Percentiles rank a stretch among this genome's conserved stretches.
Conservation (phyloP, 2,888 invertebrate genomes). For the Eilema sororculum region DNA sequence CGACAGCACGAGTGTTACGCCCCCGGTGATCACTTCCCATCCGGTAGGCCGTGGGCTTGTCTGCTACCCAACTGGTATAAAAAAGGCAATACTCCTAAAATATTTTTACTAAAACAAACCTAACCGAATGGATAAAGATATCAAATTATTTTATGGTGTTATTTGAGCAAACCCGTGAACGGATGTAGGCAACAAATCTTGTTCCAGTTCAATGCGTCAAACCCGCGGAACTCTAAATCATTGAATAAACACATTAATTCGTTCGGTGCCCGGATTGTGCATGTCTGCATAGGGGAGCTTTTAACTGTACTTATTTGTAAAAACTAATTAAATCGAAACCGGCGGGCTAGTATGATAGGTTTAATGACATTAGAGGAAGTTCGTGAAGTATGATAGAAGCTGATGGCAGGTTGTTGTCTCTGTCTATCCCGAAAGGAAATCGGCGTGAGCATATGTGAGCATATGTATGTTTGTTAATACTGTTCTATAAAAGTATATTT, state of each 20-base stretch:
- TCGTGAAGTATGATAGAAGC: no score
- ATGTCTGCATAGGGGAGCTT: conserved; percentile 29
- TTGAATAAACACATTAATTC: conserved; percentile 19
- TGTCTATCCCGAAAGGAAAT: no score
- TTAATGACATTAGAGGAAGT: no score
- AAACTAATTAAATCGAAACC: background rate
- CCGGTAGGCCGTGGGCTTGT: no score
- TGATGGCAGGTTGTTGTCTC: no score
- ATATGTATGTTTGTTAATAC: no score
- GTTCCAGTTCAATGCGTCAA: conserved; percentile 26
- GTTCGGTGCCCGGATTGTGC: conserved; percentile 31
- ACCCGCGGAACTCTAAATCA: conserved; percentile 24
- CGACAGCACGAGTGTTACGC: no score
- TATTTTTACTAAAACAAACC: background rate
- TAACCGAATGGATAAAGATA: background rate
- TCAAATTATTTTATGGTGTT: background rate
- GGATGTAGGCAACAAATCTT: conserved; percentile 15
- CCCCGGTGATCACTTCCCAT: no score
- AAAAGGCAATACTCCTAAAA: no score
- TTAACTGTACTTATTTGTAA: background rate
- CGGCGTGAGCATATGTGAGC: no score
- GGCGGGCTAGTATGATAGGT: background rate
- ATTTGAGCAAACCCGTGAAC: background rate
- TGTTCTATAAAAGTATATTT: no score
- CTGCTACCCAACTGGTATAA: no score